A percentile compares a stretch with the other conserved stretches of the same genome.
These are phyloP conservation scores for Caradrina kadenii DNA, from an alignment of 2,888 invertebrate genomes.

Conservation along the genomic window DNA sequence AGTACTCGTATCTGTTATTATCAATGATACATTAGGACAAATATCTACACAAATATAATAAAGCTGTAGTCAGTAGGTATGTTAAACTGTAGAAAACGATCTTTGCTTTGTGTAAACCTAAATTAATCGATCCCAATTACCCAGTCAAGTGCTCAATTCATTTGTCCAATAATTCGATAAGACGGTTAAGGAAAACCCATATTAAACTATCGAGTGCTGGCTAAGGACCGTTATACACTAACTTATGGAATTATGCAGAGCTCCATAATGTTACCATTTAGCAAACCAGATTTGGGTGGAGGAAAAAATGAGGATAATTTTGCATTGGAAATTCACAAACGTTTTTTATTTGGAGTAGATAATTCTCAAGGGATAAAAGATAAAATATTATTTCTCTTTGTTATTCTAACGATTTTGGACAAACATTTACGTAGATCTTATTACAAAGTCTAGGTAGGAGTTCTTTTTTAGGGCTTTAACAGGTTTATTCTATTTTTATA, in stretches of 20 bases:
- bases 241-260: constrained; percentile 54
- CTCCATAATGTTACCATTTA: constrained; percentile 44
- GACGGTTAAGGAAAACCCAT: constrained; percentile 5
- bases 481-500: no score
- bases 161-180: background rate
- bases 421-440: constrained; percentile 1
- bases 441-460: background rate
- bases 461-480: no score
- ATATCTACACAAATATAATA: no score
- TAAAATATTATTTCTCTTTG: constrained; percentile 45
- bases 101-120: background rate
- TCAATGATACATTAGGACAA: no score
- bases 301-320: constrained; percentile 45
- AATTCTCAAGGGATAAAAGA: constrained; percentile 35
- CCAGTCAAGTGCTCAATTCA: constrained; percentile 4
- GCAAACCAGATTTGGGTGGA: constrained; percentile 43
- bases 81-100: background rate
- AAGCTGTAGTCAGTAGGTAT: no score
- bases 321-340: constrained; percentile 37
- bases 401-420: constrained; percentile 32
- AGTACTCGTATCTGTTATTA: no score
- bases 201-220: constrained; percentile 14
- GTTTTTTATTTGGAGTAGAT: constrained; percentile 49
- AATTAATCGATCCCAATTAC: background rate
- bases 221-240: constrained; percentile 18